Percentiles rank a stretch among this genome's conserved stretches.
These are phyloP conservation scores for Ceyx margarethae DNA, from an alignment of 2,113 vertebrate species.

Conservation along the genomic window DNA sequence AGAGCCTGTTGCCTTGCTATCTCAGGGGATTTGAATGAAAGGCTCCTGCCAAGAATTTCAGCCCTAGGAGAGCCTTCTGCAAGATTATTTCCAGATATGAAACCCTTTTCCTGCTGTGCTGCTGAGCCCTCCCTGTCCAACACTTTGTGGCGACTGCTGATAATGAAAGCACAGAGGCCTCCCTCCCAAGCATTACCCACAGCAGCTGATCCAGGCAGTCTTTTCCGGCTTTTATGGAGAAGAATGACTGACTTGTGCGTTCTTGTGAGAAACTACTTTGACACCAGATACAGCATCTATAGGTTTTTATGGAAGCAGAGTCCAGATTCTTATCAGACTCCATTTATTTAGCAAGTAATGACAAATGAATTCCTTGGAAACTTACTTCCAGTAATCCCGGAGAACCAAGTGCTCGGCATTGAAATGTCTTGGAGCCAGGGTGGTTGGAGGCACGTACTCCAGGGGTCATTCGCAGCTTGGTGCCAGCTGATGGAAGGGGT, in stretches of 20 bases:
- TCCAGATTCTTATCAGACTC: conserved; percentile 56
- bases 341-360: conserved; percentile 42
- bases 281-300: conserved; percentile 39
- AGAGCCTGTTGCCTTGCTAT: neutral
- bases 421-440: neutral
- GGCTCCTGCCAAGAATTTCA: conserved; percentile 49
- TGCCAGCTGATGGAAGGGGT: neutral
- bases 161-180: conserved; percentile 35
- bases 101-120: conserved; percentile 52
- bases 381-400: neutral
- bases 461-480: neutral
- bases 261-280: conserved; percentile 64
- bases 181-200: conserved; percentile 16
- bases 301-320: conserved; percentile 50
- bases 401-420: neutral
- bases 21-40: neutral
- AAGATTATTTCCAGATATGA: conserved; percentile 58
- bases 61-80: conserved; percentile 14
- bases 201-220: conserved; percentile 51
- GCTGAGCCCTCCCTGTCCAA: conserved; percentile 36
- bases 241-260: conserved; percentile 44
- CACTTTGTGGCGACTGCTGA: conserved; percentile 40
- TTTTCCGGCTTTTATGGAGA: conserved; percentile 66
- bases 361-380: conserved; percentile 62
- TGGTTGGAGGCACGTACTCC: conserved; percentile 43